Conservation (phyloP, 2,113 vertebrate genomes). For the Microcebus griseorufus region DNA sequence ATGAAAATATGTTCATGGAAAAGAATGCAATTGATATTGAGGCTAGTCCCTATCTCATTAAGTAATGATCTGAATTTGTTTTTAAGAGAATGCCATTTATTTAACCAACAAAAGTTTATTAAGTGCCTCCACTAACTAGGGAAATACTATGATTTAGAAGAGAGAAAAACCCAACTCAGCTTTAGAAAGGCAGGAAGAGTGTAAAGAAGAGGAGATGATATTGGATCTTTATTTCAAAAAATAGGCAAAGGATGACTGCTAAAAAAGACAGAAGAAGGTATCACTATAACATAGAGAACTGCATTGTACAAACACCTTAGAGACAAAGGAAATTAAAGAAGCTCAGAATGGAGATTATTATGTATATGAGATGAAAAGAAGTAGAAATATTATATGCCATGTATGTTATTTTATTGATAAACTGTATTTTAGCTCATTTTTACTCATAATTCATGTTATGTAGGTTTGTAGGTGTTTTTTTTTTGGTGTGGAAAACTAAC, state of each 20-base stretch:
- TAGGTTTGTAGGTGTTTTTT: too few species aligned
- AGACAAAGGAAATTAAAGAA: not conserved
- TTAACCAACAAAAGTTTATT: not conserved
- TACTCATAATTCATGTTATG: not conserved
- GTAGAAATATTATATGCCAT: not conserved
- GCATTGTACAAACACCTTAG: not conserved
- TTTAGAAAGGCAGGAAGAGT: not conserved
- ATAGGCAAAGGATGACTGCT: not conserved
- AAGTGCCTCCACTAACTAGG: not conserved
- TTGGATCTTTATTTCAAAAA: not conserved
- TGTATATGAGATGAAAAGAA: not conserved
- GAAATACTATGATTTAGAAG: not conserved
- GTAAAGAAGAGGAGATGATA: not conserved
- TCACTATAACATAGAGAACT: not conserved
- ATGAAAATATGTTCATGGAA: not conserved
- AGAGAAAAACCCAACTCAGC: not conserved
- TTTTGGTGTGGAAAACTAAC: not conserved
- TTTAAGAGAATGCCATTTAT: constrained; percentile 29
- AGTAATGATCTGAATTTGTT: not conserved
- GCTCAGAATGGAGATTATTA: not conserved
- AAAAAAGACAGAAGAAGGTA: not conserved
- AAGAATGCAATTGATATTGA: constrained; percentile 16
- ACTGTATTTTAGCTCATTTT: not conserved
- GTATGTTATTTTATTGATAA: not conserved
- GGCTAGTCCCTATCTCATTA: not conserved